Evolutionary conservation across 2,888 invertebrate genomes (phyloP), one percentile per base, ranked within the genome.

Genomic region (Drosophila nr. perissopoda): DNA sequence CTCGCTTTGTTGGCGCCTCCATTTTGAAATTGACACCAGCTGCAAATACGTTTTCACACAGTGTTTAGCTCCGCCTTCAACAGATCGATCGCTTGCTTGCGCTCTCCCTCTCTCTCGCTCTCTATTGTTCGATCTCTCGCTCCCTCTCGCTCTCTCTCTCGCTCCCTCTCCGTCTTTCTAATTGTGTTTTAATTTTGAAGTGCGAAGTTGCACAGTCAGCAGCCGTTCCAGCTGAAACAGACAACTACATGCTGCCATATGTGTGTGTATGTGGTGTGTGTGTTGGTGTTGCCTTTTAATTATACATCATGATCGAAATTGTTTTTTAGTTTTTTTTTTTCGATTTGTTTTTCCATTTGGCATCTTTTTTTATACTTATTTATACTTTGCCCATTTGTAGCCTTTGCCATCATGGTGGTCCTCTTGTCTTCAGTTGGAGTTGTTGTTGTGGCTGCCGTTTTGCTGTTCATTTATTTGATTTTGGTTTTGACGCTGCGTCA

Each of bases 21-120:
- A 92, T 92, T 92, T 92, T 92, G 90, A 90, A 91, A 88, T 83
- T 84, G 78, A 81, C 87, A 84, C 87, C 80, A 80, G 72, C 69
- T 74, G 76, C 73, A 69, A 53, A 69, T 60, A 83, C 73, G 27
- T 48, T 88, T 85, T 82, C 82, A 83, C 78, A 69, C 38, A 34
- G 8, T 69, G 57, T n/a, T 57, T 49, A 5, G 69, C 83, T 88
- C 89, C 87, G 84, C 90, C 85, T 61, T 67, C 60, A 51, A 33
- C 52, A 27, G 36, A 53, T 70, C 69, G 69, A 51, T 69, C 21
- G 69, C 58, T 40, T 16, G 13, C 48, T 31, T 65, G 13, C 56
- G 34, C 64, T 49, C 49, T 61, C 54, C 48, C 40, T 8, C 54
- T 27, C 54, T 40, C 25, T 11, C 40, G 53, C 10, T 48, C 45